Evolutionary conservation across 2,888 invertebrate species (phyloP), one percentile per base, ranked within the genome.

Genomic region (Drosophila engyochracea): DNA sequence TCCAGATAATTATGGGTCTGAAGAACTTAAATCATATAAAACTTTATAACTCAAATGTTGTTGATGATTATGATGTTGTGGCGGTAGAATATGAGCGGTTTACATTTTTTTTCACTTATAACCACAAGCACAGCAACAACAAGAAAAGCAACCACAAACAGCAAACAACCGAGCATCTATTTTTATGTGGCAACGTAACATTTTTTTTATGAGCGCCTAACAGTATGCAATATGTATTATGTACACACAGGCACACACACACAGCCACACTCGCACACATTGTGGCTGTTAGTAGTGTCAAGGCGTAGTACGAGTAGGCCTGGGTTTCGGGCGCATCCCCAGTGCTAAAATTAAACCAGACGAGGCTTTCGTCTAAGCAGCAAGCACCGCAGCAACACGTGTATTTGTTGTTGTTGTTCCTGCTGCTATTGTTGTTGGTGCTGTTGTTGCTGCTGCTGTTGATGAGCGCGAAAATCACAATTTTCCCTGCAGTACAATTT

Each of bases 401-500:
- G 81, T 76, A 87, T 62, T 81, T 51, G 68, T 65, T 69, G 61
- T 33, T 62, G 71, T 41, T 66, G 73, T 25, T 70, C 54, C 22
- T 58, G 59, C 49, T 76, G 69, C 22, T 74, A 69, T 60, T 64
- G 71, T 53, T 68, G 70, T n/a, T 63, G 70, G 44, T 69, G 62
- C 49, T 62, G 69, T n/a, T 62, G 70, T 39, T 78, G 68, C n/a
- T 74, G 72, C 52, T 67, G 69, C 28, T 76, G 82, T 74, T 87
- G 90, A 83, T 88, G 85, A 87, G 85, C 85, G 85, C 77, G 83
- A 88, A 87, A 87, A 87, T 87, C 86, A 83, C 83, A 87, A 89
- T 89, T 87, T 89, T 87, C 86, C 88, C 88, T 80, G 88, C 83
- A 85, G 86, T 80, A 87, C 90, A 89, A 89, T 87, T 88, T 89